phyloP scores from a whole-genome alignment of 2,113 vertebrate genomes.

The Pithys albifrons region DNA sequence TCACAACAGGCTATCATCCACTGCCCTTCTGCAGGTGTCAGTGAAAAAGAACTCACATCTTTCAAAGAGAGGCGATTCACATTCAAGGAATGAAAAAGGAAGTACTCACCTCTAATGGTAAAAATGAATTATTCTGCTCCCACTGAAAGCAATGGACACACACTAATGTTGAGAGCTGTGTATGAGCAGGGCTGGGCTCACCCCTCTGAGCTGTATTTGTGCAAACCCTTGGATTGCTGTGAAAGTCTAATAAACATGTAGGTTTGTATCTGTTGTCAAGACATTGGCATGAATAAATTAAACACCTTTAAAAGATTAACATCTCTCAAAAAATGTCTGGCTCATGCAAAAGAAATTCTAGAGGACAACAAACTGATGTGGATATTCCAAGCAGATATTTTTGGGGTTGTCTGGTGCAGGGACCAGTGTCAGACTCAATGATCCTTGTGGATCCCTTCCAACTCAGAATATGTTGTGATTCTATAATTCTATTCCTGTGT shows the following conservation, averaged over 20 bases:
- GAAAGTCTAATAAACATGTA: not conserved
- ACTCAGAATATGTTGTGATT: not conserved
- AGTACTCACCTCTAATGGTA: constrained; percentile 13
- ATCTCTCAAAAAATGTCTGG: not conserved
- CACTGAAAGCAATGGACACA: constrained; percentile 2
- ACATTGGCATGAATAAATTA: not conserved
- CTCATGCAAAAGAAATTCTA: not conserved
- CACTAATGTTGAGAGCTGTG: not conserved
- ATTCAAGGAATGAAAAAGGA: constrained; percentile 62
- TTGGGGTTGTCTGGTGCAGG: fast-evolving
- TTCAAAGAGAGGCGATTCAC: constrained; percentile 56
- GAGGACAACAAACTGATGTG: not conserved
- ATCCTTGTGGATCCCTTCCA: not conserved
- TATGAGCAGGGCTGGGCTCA: not conserved
- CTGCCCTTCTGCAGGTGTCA: constrained; percentile 16
- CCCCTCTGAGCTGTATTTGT: not conserved
- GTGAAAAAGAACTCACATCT: constrained; percentile 17
- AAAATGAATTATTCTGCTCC: constrained; percentile 43
- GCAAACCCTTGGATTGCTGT: not conserved
- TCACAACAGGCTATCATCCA: not conserved
- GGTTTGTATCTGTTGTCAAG: not conserved
- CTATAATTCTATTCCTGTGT: not conserved
- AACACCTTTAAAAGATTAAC: not conserved
- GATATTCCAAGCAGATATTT: not conserved
- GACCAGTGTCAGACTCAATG: not conserved